Evolutionary conservation across 2,888 invertebrate genomes (phyloP).

Genomic region (Archaeoteleia sp.): DNA sequence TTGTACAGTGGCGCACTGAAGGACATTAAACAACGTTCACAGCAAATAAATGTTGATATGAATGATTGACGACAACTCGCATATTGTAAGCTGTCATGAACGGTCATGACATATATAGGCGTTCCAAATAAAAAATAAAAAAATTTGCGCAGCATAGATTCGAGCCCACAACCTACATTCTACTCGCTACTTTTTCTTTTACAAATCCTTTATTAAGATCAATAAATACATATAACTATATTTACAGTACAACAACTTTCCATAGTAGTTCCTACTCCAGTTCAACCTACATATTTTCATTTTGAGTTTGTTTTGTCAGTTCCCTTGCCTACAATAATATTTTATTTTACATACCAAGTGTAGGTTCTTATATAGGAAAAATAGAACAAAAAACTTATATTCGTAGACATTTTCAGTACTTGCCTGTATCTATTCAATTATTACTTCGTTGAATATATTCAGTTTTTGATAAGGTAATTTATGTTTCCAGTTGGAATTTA

Average conservation of each 20-base stretch:
- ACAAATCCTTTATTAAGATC: neutral
- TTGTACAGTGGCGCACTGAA: no score
- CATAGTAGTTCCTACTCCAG: neutral
- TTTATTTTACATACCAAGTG: no score
- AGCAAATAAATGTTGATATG: no score
- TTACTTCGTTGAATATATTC: constrained; percentile 20
- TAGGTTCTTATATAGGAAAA: constrained; percentile 11
- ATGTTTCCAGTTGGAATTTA: constrained; percentile 33
- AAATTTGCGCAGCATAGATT: no score
- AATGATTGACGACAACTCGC: no score
- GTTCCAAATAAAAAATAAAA: no score
- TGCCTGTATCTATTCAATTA: neutral
- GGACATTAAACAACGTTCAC: no score
- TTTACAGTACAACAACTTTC: neutral
- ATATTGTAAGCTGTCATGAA: no score
- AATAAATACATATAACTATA: neutral
- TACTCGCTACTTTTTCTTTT: no score
- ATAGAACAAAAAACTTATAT: constrained; percentile 5
- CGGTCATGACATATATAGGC: no score
- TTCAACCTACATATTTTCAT: constrained; percentile 2
- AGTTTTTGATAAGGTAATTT: constrained; percentile 47
- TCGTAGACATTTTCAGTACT: neutral
- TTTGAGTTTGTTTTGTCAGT: neutral
- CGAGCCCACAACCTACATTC: no score
- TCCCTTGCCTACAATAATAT: neutral